Base-by-base conservation (phyloP, 2,888 invertebrate genomes). In the Eupelmus urozonus region DNA sequence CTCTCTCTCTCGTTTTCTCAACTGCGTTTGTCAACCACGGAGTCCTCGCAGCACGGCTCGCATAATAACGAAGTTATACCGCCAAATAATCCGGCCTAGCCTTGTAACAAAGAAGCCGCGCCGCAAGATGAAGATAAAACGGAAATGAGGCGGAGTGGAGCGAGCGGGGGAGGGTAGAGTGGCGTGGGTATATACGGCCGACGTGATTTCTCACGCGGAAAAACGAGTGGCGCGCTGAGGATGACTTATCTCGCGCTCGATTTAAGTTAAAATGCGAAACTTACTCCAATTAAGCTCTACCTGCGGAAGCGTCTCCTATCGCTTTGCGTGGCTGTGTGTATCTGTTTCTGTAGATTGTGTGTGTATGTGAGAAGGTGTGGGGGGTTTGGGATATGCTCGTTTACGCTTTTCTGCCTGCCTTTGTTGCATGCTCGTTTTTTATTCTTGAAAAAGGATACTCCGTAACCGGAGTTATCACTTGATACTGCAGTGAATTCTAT, bases 41-140 rank as follows among this genome's bases (percentile, higher is more conserved):
- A 53, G 51, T n/a, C n/a, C n/a, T n/a, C 34, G 20, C 34, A 7
- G 29, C 34, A 53, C 29, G 59, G 16, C 20, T 66, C 49, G 66
- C 66, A 74, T 74, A 74, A 59, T 51, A 74, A 74, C 74, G 42
- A 74, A 59, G 66, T 59, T 65, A 57, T 65, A 57, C 65, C 27
- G 29, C 63, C 63, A 63, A 72, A 72, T 62, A 53, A 72, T 72
- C 55, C 23, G n/a, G 13, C 40, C 18, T 29, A 9, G 9, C 34
- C 34, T 9, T 34, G 25, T 40, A 40, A 20, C 55, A 40, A 53
- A 55, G 69, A 60, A 57, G 51, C 18, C 4, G 20, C 1, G 42
- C 13, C 11, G n/a, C 18, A n/a, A 53, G 55, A 53, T 20, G 40
- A 55, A 60, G 63, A 65, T 63, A 74, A 74, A 74, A 66, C 57